Base-by-base conservation (phyloP, 2,797 vertebrate species). In the Poeciliopsis gracilis region DNA sequence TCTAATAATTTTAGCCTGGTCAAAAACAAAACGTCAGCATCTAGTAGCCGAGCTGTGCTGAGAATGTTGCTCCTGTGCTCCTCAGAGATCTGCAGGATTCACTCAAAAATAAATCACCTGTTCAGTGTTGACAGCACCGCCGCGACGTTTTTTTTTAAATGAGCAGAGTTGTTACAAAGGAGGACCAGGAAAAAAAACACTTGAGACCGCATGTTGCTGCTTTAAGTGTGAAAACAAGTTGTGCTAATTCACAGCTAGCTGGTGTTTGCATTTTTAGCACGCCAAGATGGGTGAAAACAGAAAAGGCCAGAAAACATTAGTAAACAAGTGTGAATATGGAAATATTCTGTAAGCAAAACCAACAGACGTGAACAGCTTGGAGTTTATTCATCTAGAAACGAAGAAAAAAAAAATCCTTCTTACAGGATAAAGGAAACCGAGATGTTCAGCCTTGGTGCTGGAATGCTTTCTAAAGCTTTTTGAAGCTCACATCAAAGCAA, bases 291-390 rank as follows among this genome's bases (percentile, higher is more conserved):
- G 59, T 45, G 20, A 79, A 73, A 57, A 76, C 59, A 41, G 30
- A 55, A 63, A 72, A 47, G 15, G 12, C 20, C 67, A 43, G 25
- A 57, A 78, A 53, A 59, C 45, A 73, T 72, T 84, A 51, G 41
- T 18, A 8, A 53, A 49, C 43, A 63, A 82, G 30, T 43, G 11
- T 36, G 70, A 46, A 16, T 10, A n/a, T 25, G 43, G 57, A 45
- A 13, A 43, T 72, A 67, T 76, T 49, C 57, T 59, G 61, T 79
- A 77, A 43, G 20, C 20, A 79, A 79, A 63, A 70, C 36, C 63
- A 71, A 57, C 80, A 72, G 53, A 82, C n/a, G 53, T 46, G 66
- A 71, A 77, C 73, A 79, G 71, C 72, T 74, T 63, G 53, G 55
- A 33, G 70, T 43, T 82, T 61, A 70, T 73, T 63, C 23, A 3